Conservation (phyloP, 2,113 vertebrate species). For the Strix aluco region DNA sequence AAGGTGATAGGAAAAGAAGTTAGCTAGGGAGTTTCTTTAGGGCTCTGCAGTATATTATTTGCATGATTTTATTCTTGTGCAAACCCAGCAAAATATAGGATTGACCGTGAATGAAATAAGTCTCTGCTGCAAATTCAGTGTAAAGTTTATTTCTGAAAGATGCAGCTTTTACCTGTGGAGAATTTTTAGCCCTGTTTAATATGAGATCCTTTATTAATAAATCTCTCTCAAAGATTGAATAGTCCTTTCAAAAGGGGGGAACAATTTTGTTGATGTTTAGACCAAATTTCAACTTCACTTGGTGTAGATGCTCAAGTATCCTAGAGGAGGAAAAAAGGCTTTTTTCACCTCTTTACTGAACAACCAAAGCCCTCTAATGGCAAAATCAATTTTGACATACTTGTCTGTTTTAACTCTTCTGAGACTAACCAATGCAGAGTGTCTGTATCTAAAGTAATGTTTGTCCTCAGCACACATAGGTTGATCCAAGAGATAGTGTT, state of each 20-base stretch:
- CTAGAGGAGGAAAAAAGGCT: background rate
- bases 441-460: background rate
- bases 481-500: background rate
- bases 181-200: background rate
- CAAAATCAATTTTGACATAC: background rate
- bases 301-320: background rate
- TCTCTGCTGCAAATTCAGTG: background rate
- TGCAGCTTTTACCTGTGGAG: background rate
- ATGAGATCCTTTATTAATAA: background rate
- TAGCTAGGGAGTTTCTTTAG: background rate
- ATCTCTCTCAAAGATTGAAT: background rate
- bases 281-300: background rate
- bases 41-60: constrained; percentile 9
- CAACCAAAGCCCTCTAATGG: background rate
- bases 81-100: constrained; percentile 33
- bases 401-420: background rate
- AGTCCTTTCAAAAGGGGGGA: background rate
- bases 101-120: background rate
- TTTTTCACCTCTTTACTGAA: background rate
- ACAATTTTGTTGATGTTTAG: background rate
- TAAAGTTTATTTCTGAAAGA: background rate
- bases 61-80: constrained; percentile 31
- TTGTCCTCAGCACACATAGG: background rate
- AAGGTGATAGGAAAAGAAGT: constrained; percentile 14
- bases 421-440: background rate